A percentile compares a stretch with the other conserved stretches of the same genome.
Evolutionary conservation across 2,888 invertebrate species (phyloP).

Genomic region (Papilio protenor): DNA sequence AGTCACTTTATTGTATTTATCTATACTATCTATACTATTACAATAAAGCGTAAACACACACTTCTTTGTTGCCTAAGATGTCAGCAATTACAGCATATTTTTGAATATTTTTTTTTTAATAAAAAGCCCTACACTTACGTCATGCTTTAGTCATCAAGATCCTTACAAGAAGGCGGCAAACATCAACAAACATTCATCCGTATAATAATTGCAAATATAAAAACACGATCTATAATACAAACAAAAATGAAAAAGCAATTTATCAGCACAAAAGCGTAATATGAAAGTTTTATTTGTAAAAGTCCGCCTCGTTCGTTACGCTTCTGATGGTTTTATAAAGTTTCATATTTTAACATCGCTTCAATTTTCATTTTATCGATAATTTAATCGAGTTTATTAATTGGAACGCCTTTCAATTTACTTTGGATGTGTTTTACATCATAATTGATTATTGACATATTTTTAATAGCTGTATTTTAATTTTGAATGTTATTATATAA

Average conservation of each 20-base stretch:
- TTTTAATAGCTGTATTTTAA: background rate
- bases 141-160: no score
- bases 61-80: no score
- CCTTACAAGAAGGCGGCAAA: no score
- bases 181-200: no score
- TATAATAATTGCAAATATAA: background rate
- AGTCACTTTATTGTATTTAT: background rate
- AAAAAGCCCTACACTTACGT: no score
- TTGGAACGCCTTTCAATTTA: constrained; percentile 12
- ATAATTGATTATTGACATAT: background rate
- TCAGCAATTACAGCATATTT: no score
- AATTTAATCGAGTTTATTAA: constrained; percentile 28
- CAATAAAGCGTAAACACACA: no score
- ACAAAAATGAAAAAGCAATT: background rate
- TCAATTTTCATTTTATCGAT: constrained; percentile 20
- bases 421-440: constrained; percentile 4
- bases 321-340: constrained; percentile 12
- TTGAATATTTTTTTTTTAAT: no score
- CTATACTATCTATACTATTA: no score
- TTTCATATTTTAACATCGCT: background rate
- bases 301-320: constrained; percentile 19
- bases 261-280: constrained; percentile 9
- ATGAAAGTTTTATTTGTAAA: constrained; percentile 23
- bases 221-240: background rate
- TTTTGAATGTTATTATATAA: background rate